Evolutionary conservation across 2,888 invertebrate species (phyloP), one percentile per base, ranked within the genome.

Genomic region (Protonemura montana): DNA sequence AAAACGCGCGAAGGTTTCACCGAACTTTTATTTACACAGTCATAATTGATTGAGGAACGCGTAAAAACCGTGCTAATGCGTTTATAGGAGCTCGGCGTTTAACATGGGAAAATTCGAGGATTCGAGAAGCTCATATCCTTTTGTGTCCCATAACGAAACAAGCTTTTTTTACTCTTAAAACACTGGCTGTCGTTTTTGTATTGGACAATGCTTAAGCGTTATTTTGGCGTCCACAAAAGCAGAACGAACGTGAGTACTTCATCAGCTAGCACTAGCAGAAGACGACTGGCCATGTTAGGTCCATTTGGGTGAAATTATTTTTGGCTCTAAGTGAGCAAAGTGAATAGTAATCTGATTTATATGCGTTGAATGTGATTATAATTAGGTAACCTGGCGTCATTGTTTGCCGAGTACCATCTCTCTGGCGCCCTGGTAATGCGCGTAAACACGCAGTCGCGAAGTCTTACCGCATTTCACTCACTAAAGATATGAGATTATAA

Each of bases 1-100:
- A 77, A 78, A 78, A 78, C 78, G 59, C 59, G 59, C 59, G 78
- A 26, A 13, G 27, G 2, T 78, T 6, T 78, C 78, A 26, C 26
- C 78, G n/a, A 16, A 30, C 5, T 28, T 81, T 29, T 81, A 81
- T 30, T 81, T 30, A 30, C 81, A 29, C 81, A 81, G 29, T 30
- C 28, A 28, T 81, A 81, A 81, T 81, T 81, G 81, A 81, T 81
- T 81, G 78, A 16, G 78, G 78, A 25, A 78, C 1, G 78, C 26
- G 78, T 78, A 78, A 78, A 78, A 26, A 78, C 27, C 78, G 78
- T 78, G 78, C 78, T 78, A 78, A 78, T 78, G 78, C 28, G 78
- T 78, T 78, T 28, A 78, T 27, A 28, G 28, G 78, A 78, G 28
- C 78, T 78, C 78, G 28, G n/a, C 28, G 26, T 78, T 28, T 59